Percentiles rank a stretch among this genome's conserved stretches.
Evolutionary conservation across 2,113 vertebrate species (phyloP).

Genomic region (Gulo gulo): DNA sequence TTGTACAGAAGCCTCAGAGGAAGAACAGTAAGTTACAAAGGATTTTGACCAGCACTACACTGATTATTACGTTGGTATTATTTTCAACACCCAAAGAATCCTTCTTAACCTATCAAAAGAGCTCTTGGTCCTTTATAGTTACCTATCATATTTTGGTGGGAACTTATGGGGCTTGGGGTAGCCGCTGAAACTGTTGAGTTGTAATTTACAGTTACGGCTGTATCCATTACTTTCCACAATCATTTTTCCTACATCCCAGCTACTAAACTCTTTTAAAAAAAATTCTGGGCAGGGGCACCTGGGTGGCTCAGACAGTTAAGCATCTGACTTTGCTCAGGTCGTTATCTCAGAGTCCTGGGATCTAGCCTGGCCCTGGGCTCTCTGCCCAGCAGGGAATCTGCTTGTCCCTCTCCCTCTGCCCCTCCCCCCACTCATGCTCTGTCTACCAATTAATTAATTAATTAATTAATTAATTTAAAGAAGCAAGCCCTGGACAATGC

Average conservation of each 20-base stretch:
- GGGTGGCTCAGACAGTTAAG: not conserved
- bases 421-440: not conserved
- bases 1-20: not conserved
- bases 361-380: not conserved
- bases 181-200: not conserved
- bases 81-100: not conserved
- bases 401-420: not conserved
- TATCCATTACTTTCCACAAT: not conserved
- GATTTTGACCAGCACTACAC: not conserved
- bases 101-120: not conserved
- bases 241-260: not conserved
- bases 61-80: not conserved
- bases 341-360: not conserved
- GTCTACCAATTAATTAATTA: too few species aligned
- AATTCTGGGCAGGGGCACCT: not conserved
- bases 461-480: too few species aligned
- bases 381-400: not conserved
- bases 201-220: not conserved
- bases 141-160: not conserved
- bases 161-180: rapidly evolving
- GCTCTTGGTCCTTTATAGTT: not conserved
- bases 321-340: not conserved
- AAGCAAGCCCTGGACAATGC: not conserved
- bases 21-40: not conserved
- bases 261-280: not conserved